These are phyloP conservation scores for Alsophila aescularia DNA, from an alignment of 2,888 invertebrate species.

Conservation along the genomic window DNA sequence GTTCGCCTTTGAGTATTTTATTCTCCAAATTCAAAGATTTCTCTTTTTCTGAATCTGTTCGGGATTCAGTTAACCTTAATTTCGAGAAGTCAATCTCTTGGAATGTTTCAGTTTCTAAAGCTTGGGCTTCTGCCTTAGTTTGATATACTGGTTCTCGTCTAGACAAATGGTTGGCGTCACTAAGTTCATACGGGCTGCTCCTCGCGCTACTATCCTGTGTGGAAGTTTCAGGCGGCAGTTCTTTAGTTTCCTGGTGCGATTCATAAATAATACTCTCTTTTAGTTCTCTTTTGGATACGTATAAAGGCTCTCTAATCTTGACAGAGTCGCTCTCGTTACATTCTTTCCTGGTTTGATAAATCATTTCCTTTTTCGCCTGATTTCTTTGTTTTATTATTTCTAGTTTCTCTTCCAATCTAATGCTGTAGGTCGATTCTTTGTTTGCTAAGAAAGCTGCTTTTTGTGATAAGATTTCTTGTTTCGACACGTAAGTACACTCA, in stretches of 20 bases:
- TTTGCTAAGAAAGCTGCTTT: conserved; percentile 79
- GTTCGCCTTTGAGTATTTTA: conserved; percentile 76
- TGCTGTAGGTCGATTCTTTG: conserved; percentile 70
- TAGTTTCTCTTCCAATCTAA: conserved; percentile 75
- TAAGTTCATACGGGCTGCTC: conserved; percentile 78
- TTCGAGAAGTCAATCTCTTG: conserved; percentile 81
- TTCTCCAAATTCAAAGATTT: conserved; percentile 69
- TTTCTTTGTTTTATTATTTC: conserved; percentile 82
- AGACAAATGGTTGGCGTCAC: conserved; percentile 80
- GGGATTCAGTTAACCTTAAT: conserved; percentile 75
- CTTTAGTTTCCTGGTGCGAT: conserved; percentile 78
- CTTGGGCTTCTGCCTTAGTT: conserved; percentile 69
- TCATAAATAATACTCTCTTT: conserved; percentile 82
- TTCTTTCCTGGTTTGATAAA: conserved; percentile 80
- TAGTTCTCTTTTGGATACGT: conserved; percentile 79
- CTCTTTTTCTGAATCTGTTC: conserved; percentile 79
- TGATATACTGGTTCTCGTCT: conserved; percentile 78
- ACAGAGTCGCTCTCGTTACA: conserved; percentile 74
- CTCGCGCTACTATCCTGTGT: conserved; percentile 64
- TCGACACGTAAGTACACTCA: conserved; percentile 80
- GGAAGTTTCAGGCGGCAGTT: conserved; percentile 46
- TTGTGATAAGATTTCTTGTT: conserved; percentile 80
- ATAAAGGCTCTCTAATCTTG: conserved; percentile 77
- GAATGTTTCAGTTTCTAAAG: conserved; percentile 64
- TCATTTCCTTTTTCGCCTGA: conserved; percentile 81